phyloP scores from a whole-genome alignment of 2,797 vertebrate species.

The Acanthiza pusilla region DNA sequence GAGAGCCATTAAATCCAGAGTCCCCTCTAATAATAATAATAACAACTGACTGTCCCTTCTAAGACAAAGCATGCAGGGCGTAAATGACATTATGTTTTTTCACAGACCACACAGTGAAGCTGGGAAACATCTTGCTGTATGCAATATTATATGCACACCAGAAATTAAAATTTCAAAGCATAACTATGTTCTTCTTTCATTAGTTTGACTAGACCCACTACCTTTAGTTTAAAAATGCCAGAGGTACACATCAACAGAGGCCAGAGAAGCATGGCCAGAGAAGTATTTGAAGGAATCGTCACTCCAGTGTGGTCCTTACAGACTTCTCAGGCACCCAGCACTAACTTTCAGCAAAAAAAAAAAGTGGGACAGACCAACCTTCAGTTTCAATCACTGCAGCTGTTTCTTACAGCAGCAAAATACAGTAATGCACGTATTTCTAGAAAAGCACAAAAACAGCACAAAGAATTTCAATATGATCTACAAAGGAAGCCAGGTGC shows the following conservation, averaged over 20 bases:
- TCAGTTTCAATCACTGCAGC: neutral
- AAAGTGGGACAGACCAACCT: neutral
- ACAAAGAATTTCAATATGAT: neutral
- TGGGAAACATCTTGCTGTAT: neutral
- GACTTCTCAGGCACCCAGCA: neutral
- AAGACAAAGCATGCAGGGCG: neutral
- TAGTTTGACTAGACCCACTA: neutral
- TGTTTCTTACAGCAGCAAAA: neutral
- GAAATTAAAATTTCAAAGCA: neutral
- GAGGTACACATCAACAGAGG: neutral
- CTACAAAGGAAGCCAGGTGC: neutral
- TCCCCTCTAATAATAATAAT: neutral
- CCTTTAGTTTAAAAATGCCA: neutral
- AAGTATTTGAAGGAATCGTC: accelerated
- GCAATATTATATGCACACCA: neutral
- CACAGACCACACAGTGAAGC: neutral
- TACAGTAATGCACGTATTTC: neutral
- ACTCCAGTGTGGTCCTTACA: neutral
- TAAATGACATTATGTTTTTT: neutral
- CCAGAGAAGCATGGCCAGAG: neutral
- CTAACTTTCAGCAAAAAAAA: neutral
- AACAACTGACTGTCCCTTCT: neutral
- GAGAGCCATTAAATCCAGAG: neutral
- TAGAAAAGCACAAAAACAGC: neutral
- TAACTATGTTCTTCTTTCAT: neutral